Evolutionary conservation across 2,113 vertebrate species (phyloP), one percentile per base, ranked within the genome.

Genomic region (Strix uralensis): DNA sequence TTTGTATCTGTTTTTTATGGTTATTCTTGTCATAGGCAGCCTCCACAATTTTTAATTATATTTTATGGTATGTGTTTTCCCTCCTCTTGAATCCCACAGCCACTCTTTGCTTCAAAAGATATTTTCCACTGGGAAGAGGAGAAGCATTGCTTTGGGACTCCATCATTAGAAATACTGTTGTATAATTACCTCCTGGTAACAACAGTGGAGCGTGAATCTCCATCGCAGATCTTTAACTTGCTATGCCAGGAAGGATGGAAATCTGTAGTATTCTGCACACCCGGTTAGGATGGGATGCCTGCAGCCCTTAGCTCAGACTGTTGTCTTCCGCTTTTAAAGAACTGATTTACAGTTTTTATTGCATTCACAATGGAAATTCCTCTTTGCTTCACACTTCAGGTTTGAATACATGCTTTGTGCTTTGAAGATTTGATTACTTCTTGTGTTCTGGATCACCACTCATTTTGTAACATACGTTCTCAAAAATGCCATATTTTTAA

Each of bases 41-140:
- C 98, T 98, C 98, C 98, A 98, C 98, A 98, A 98, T 98, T 98
- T 98, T 98, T 98, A 98, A 98, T 98, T 98, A 98, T 98, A 97
- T 98, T 98, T 98, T 98, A 98, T 98, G 97, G 98, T 98, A 97
- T 98, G 97, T 98, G 96, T 98, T 98, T 98, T 98, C 96, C 96
- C 97, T 98, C 97, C 97, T 98, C 97, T 98, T 98, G 97, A 98
- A 98, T 98, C 97, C 98, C 97, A 96, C 92, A 98, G 98, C 96
- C 96, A 92, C 96, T 98, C 96, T 98, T 98, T 98, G 84, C 97
- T 98, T 98, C 96, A 97, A 95, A 97, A 97, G 96, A 95, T 96
- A 95, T 97, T 98, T 98, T 98, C 98, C 97, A 94, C 86, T 96
- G 98, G 98, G 97, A 98, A 97, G 91, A 92, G 72, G 91, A 97